Evolutionary conservation across 23 tunicate genomes (phyloP), one percentile per base, ranked within the genome.

Genomic region (Oikopleura dioica): DNA sequence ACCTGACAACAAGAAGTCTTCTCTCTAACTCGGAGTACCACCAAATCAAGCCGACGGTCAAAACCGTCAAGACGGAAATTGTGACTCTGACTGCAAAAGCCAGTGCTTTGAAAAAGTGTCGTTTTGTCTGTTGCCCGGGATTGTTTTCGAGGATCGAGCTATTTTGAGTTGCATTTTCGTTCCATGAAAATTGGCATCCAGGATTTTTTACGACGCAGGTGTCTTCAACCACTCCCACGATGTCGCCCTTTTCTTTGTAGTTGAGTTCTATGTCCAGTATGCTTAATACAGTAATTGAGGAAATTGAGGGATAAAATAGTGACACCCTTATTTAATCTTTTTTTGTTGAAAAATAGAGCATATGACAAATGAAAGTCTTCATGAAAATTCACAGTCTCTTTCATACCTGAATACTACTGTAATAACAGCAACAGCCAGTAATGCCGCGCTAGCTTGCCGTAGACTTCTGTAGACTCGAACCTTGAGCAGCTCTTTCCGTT

Each of bases 11-110:
- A 5, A 63, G 72, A 2, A 63, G 33, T 63, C 72, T 23, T 31
- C 72, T 63, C 26, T 63, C 72, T 63, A 63, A 28, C 26, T 63
- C 72, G 5, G 72, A 12, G 26, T 63, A 63, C 72, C 72, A 63
- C 72, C 72, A 63, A 63, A 63, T 63, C 26, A 63, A 28, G 2
- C 72, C 29, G 30, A 63, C 5, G 26, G 29, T 63, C 72, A 63
- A 28, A 16, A 63, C 72, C 26, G 72, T 63, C 33, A 63, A 63
- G 16, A 31, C 72, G 16, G 72, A 63, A 12, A 63, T 63, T 24
- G 72, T 63, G 30, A 63, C 72, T 2, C 72, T 23, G 26, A 63
- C 72, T 12, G 72, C 16, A 63, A 63, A 63, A 12, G 33, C 72
- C 16, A 63, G 16, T 21, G 30, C 72, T 28, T 31, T 23, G 2